Base-by-base conservation (phyloP, 2,888 invertebrate genomes). In the Sipha maydis region DNA sequence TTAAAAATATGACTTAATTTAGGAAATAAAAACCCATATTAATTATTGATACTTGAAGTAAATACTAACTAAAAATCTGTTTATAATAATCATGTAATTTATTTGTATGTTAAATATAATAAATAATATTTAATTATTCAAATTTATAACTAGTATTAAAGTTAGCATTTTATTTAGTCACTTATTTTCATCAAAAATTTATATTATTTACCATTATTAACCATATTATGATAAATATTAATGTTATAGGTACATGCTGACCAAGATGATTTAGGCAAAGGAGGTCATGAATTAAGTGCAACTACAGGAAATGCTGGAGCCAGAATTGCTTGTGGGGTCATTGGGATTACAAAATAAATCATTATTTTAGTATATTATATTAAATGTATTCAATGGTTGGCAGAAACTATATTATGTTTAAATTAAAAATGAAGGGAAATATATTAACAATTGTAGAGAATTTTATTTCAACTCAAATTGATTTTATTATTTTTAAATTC, bases 221-320 rank as follows among this genome's bases (percentile, higher is more conserved):
- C 14, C 48, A 14, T 14, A 9, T 41, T 41, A 31, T 82, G 41
- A 54, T 61, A 85, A 83, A 54, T 69, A 48, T 84, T 61, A 17
- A 19, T 83, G 89, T 90, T 84, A 25, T 77, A 91, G 92, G 93
- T 98, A 14, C 98, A 99, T 92, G 98, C 96, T 75, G 98, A 98
- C 92, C 94, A 95, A 0, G 99, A 99, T 93, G 99, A 99, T 92
- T 93, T 98, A 89, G 98, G 98, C n/a, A 92, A 95, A 90, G 98
- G 98, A 56, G 98, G 97, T 0, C 96, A 97, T 91, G 97, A 98
- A 91, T 93, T 97, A 90, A 98, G 98, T 93, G 96, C 96, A 93
- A 95, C 96, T 8, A 99, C 98, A 25, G 99, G 99, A 89, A 98
- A 99, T 92, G 98, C 99, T 85, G 99, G 99, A 4, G 96, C 95